Evolutionary conservation across 1,140 invertebrate species (phyloP).

Genomic region (Papilio aristodemus): DNA sequence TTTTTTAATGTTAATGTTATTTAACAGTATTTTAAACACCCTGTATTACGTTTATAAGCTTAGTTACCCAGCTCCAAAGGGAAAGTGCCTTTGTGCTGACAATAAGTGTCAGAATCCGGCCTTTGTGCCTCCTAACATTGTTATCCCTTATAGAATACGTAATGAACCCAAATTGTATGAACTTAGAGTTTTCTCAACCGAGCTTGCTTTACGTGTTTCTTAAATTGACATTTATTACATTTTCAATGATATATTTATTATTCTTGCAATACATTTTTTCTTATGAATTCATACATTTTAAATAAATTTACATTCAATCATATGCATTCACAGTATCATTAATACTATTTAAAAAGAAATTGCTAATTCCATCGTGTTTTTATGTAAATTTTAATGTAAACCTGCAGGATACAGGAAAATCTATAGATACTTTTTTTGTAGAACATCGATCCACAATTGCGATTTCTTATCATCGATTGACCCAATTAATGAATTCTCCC

Average conservation of each 20-base stretch:
- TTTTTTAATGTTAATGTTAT: not conserved
- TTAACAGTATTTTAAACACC: slow-evolving; percentile 12
- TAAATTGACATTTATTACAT: slow-evolving; percentile 25
- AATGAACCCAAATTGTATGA: slow-evolving; percentile 25
- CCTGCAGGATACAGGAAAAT: too few species aligned
- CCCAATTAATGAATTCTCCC: too few species aligned
- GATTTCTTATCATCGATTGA: too few species aligned
- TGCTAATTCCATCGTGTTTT: too few species aligned
- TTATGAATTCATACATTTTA: not conserved
- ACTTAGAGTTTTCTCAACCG: slow-evolving; percentile 27
- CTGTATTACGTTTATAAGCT: slow-evolving; percentile 20
- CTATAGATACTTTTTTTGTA: too few species aligned
- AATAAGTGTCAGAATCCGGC: slow-evolving; percentile 28
- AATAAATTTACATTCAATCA: not conserved
- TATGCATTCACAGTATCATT: too few species aligned
- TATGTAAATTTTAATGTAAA: too few species aligned
- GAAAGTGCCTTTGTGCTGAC: slow-evolving; percentile 28
- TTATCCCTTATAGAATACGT: slow-evolving; percentile 31
- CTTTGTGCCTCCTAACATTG: slow-evolving; percentile 29
- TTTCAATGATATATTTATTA: not conserved
- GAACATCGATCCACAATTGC: too few species aligned
- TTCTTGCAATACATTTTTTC: not conserved
- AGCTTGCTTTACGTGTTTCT: slow-evolving; percentile 1
- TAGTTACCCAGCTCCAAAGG: slow-evolving; percentile 16
- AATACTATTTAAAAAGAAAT: too few species aligned